Evolutionary conservation across 2,113 vertebrate genomes (phyloP), one percentile per base, ranked within the genome.

Genomic region (Cariama cristata): DNA sequence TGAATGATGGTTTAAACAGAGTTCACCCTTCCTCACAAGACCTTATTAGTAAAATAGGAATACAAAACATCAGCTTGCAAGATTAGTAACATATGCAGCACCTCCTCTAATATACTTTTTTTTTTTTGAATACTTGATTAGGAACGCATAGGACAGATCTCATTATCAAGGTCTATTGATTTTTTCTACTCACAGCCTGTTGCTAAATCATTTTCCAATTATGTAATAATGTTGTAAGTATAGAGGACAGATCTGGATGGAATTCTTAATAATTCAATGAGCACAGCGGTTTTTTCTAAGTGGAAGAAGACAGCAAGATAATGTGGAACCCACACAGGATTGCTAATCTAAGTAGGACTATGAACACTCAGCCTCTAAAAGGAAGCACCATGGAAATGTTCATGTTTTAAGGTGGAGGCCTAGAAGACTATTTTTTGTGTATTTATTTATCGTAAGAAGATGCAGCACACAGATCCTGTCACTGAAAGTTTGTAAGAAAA

Each of bases 121-220:
- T 86, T 75, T 44, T 68, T 69, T 64, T 73, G 8, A 91, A 93
- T 95, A 96, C 93, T 89, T 94, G 85, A 93, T 94, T 86, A 96
- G 32, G 67, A 84, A 42, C 73, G 79, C 4, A 15, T 83, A 94
- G 63, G 83, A 80, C 76, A 92, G 85, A 93, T 73, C 73, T 97
- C 63, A 86, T 98, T 96, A 96, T 81, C 74, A 88, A 85, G 82
- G 59, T 91, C 83, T 94, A 94, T 93, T 96, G 94, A 89, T 91
- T 94, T 95, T 90, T 94, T 64, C 58, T 88, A 44, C 83, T 89
- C 45, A 72, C 19, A 85, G 72, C 14, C 89, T 85, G 93, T 96
- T 97, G 69, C 69, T 82, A 81, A 89, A 90, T 82, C 5, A 96
- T 95, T 94, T 96, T 79, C 69, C 55, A 94, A 88, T 96, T 94